Evolutionary conservation across 2,888 invertebrate genomes (phyloP).

Genomic region (Sturmia bella): DNA sequence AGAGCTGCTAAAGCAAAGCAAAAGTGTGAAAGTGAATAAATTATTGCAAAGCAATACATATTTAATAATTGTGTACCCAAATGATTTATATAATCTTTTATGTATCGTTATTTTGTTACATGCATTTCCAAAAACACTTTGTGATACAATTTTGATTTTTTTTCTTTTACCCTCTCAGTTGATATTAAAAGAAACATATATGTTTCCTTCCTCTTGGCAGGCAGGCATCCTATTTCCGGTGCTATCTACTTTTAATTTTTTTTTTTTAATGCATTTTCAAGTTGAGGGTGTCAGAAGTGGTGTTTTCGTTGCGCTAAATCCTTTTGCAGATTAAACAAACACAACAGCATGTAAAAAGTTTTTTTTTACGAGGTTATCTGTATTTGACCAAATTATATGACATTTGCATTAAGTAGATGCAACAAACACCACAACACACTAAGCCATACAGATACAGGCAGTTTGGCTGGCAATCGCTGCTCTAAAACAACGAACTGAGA

Average conservation of each 20-base stretch:
- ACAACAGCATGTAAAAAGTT: conserved; percentile 23
- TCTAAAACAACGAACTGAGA: conserved; percentile 15
- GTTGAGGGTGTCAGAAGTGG: conserved; percentile 7
- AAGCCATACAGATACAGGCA: neutral
- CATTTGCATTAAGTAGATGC: conserved; percentile 59
- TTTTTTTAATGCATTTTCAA: conserved; percentile 5
- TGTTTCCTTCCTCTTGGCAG: conserved; percentile 22
- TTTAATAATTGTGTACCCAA: neutral
- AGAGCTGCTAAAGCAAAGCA: conserved; percentile 39
- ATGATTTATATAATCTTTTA: conserved; percentile 62
- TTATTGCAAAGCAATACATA: neutral
- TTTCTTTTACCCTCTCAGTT: neutral
- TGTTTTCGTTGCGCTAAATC: conserved; percentile 30
- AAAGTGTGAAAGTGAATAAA: conserved; percentile 16
- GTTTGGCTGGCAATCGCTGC: conserved; percentile 6
- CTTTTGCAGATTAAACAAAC: conserved; percentile 28
- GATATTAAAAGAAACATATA: neutral
- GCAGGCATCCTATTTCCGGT: conserved; percentile 44
- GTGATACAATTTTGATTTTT: conserved; percentile 24
- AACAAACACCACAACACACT: conserved; percentile 8
- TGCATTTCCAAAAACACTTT: neutral
- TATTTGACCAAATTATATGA: conserved; percentile 64
- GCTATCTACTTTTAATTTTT: conserved; percentile 12
- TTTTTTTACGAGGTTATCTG: conserved; percentile 59
- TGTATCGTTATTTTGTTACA: neutral